Conservation (phyloP, 2,888 invertebrate genomes). For the Acrobeloides nanus region DNA sequence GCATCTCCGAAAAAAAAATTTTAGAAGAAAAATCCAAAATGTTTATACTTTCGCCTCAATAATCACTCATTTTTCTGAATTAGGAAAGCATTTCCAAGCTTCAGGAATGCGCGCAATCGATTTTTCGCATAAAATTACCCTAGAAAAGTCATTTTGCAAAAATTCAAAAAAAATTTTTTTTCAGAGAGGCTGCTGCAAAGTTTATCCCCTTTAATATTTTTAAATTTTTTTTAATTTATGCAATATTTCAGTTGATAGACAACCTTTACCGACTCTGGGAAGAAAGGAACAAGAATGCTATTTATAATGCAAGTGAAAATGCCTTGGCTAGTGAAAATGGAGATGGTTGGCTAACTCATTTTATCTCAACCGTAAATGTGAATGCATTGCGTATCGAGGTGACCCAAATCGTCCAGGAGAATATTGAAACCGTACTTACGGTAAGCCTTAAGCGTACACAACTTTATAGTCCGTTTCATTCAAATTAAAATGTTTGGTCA, state of each 20-base stretch:
- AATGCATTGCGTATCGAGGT: constrained; percentile 45
- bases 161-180: too few species aligned
- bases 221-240: neutral
- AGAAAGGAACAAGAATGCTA: constrained; percentile 19
- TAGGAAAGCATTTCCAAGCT: too few species aligned
- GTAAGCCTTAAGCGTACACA: constrained; percentile 22
- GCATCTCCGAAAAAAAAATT: too few species aligned
- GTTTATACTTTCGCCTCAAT: too few species aligned
- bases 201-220: constrained; percentile 2
- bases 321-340: constrained; percentile 14
- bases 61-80: too few species aligned
- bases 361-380: constrained; percentile 45
- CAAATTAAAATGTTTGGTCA: neutral
- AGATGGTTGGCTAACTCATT: constrained; percentile 39
- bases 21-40: too few species aligned
- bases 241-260: constrained; percentile 41
- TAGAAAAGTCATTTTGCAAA: too few species aligned
- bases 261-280: constrained; percentile 50
- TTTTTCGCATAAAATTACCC: too few species aligned
- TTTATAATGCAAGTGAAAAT: constrained; percentile 7
- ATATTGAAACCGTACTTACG: constrained; percentile 50
- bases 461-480: neutral
- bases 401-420: constrained; percentile 47
- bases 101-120: too few species aligned
- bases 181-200: too few species aligned